phyloP scores from a whole-genome alignment of 23 tunicate genomes.

The Oikopleura vanhoeffeni region DNA sequence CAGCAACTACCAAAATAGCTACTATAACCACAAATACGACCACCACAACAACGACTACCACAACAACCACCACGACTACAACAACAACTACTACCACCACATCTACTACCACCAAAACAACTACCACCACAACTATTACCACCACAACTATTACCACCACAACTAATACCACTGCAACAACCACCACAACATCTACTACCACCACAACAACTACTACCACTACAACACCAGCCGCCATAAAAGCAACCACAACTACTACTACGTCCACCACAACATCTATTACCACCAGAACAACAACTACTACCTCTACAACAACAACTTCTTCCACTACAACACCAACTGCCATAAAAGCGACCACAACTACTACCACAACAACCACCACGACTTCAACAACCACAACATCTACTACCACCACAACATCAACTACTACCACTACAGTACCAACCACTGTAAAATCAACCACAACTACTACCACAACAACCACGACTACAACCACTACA shows the following conservation, averaged over 20 bases:
- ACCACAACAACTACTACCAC: too few relatives aligned
- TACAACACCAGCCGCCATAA: too few relatives aligned
- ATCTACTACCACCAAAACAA: too few relatives aligned
- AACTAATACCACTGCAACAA: too few relatives aligned
- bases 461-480: constrained; percentile 3
- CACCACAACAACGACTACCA: too few relatives aligned
- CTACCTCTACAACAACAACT: not conserved
- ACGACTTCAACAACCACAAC: not conserved
- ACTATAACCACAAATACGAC: too few relatives aligned
- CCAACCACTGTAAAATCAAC: not conserved
- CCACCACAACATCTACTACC: too few relatives aligned
- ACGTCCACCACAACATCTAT: not conserved
- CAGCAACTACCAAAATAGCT: too few relatives aligned
- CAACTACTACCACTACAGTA: not conserved
- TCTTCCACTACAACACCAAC: not conserved
- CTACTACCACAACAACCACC: not conserved
- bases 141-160: not conserved
- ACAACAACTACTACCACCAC: too few relatives aligned
- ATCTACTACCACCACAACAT: not conserved
- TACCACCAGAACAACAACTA: not conserved
- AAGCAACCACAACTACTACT: not conserved
- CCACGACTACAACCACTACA: not conserved
- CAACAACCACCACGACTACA: too few relatives aligned
- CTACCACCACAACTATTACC: too few relatives aligned
- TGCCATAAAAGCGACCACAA: not conserved